Evolutionary conservation across 1,140 invertebrate species (phyloP), one percentile per base, ranked within the genome.

Genomic region (Streblospio benedicti): DNA sequence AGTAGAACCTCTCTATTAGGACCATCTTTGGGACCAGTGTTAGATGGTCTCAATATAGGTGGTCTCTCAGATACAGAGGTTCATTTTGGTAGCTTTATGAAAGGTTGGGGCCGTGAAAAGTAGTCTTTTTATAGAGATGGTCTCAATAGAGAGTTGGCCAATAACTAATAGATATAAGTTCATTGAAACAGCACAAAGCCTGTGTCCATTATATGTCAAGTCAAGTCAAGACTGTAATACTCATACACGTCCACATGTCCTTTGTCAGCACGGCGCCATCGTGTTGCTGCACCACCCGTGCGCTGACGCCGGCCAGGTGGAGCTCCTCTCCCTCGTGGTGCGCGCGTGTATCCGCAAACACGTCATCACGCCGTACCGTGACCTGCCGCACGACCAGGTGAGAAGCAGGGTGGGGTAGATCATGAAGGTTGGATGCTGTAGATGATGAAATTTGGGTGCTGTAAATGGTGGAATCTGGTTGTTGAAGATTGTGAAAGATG

Each of bases 211-310:
- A 41, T n/a, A 12, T 41, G n/a, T 12, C 12, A 14, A 14, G n/a
- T 12, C 12, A 62, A 52, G 28, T 28, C n/a, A 45, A n/a, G 12
- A n/a, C 35, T 43, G 16, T 52, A 18, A 27, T 23, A 62, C 16
- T 35, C n/a, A 52, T 18, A 30, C 27, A 16, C 9, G 4, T 35
- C 35, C 47, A 18, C 6, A 54, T 16, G 51, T 4, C 62, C 56
- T 57, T 58, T 74, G 78, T 30, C 68, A 87, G 82, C 90, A 93
- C 75, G 90, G 91, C 54, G 85, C 85, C 2, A 80, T 93, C 38
- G 87, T 90, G 0, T 85, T 91, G 82, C 73, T 93, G 6, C 92
- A 91, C 71, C 89, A 94, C 81, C 91, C 91, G 1, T 94, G 91
- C 78, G 86, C 88, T 6, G 83, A 88, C 76, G 78, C 77, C 1